Percentiles rank a stretch among this genome's conserved stretches.
Evolutionary conservation across 2,113 vertebrate species (phyloP).

Genomic region (Thymallus thymallus): DNA sequence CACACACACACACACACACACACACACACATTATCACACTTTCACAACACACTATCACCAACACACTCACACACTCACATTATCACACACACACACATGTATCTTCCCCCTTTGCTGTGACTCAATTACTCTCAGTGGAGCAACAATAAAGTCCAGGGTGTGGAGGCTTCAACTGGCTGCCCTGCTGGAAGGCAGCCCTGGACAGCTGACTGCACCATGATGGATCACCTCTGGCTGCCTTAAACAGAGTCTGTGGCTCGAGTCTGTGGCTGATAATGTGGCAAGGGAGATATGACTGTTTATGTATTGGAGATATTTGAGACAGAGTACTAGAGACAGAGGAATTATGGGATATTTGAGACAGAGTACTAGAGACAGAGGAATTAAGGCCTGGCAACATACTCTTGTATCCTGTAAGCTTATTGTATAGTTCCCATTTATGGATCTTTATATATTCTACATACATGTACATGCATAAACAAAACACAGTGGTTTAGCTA

Average conservation of each 20-base stretch:
- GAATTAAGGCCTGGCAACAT: no score
- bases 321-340: no score
- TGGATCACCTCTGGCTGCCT: slow-evolving; percentile 69
- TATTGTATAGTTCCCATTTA: no score
- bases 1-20: not conserved
- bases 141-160: slow-evolving; percentile 51
- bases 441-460: no score
- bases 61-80: not conserved
- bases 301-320: no score
- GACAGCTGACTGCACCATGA: slow-evolving; percentile 74
- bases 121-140: slow-evolving; percentile 76
- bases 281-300: no score
- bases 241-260: no score
- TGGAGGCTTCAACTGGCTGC: slow-evolving; percentile 68
- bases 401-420: no score
- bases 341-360: no score
- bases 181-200: no score
- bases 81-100: slow-evolving; percentile 3
- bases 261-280: no score
- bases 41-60: accelerated
- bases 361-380: no score
- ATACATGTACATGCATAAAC: not conserved
- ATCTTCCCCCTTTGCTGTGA: slow-evolving; percentile 38
- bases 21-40: slow-evolving; percentile 11
- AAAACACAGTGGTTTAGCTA: not conserved